Percentiles rank a stretch among this genome's conserved stretches.
Evolutionary conservation across 2,888 invertebrate genomes (phyloP).

Genomic region (Epirrhoe tristata): DNA sequence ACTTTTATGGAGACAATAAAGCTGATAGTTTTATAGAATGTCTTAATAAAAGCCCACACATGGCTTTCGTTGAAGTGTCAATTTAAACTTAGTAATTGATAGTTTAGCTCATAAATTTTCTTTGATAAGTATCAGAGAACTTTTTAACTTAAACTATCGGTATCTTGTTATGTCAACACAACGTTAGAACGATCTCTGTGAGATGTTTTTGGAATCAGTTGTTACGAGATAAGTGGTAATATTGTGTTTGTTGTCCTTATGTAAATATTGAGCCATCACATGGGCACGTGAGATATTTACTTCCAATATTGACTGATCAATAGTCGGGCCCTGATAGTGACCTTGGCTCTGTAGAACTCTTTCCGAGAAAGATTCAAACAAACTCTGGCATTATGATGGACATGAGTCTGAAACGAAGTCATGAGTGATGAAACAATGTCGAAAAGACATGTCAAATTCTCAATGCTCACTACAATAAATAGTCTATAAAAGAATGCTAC

Average conservation of each 20-base stretch:
- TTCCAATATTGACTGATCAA: slow-evolving; percentile 78
- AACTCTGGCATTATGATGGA: slow-evolving; percentile 25
- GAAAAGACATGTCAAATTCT: slow-evolving; percentile 26
- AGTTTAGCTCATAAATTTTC: slow-evolving; percentile 65
- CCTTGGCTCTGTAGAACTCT: slow-evolving; percentile 64
- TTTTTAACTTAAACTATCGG: slow-evolving; percentile 62
- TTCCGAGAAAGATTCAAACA: slow-evolving; percentile 57
- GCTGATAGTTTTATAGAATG: slow-evolving; percentile 48
- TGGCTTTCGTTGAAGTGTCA: slow-evolving; percentile 55
- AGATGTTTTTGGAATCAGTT: slow-evolving; percentile 76
- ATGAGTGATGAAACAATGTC: slow-evolving; percentile 14
- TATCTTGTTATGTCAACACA: slow-evolving; percentile 70
- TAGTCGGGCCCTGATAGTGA: slow-evolving; percentile 68
- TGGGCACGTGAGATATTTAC: slow-evolving; percentile 82
- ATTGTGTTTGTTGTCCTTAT: slow-evolving; percentile 77
- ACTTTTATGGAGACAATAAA: slow-evolving; percentile 34
- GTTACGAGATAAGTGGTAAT: slow-evolving; percentile 83
- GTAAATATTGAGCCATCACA: slow-evolving; percentile 80
- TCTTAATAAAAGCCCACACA: slow-evolving; percentile 57
- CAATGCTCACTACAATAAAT: slow-evolving; percentile 21
- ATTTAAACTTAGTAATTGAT: slow-evolving; percentile 63
- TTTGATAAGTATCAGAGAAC: slow-evolving; percentile 64
- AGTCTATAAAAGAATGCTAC: slow-evolving; percentile 31
- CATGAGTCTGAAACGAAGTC: neutral
- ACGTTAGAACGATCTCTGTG: slow-evolving; percentile 64